Conservation (phyloP, 2,113 vertebrate genomes). For the Seriola quinqueradiata region DNA sequence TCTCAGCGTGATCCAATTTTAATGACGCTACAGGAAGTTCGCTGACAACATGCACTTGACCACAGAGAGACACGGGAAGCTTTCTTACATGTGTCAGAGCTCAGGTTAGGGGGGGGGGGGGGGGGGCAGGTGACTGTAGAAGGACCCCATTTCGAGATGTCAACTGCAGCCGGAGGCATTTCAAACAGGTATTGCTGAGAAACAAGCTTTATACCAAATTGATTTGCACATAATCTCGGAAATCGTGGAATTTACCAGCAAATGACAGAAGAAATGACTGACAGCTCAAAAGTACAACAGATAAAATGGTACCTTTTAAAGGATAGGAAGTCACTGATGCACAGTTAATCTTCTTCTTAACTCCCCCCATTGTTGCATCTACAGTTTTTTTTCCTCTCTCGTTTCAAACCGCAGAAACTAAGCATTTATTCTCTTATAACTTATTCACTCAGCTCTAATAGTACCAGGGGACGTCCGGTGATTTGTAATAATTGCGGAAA, state of each 20-base stretch:
- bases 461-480: not conserved
- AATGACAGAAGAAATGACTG: conserved; percentile 3
- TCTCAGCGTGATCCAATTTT: conserved; percentile 45
- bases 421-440: not conserved
- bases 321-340: not conserved
- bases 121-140: not conserved
- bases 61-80: not conserved
- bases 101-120: not conserved
- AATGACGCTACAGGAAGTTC: conserved; percentile 32
- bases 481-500: conserved; percentile 51
- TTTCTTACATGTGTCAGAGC: not conserved
- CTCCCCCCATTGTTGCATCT: too few species aligned
- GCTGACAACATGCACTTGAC: not conserved
- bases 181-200: not conserved
- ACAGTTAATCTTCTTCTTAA: too few species aligned
- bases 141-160: not conserved
- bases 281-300: not conserved
- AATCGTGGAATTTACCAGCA: not conserved
- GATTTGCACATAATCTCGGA: too few species aligned
- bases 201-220: not conserved
- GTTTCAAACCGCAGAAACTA: not conserved
- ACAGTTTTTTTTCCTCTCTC: not conserved
- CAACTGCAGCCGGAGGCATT: not conserved
- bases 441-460: conserved; percentile 15
- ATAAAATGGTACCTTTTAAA: not conserved